phyloP scores from a whole-genome alignment of 2,888 invertebrate species.

The Diaperis boleti region DNA sequence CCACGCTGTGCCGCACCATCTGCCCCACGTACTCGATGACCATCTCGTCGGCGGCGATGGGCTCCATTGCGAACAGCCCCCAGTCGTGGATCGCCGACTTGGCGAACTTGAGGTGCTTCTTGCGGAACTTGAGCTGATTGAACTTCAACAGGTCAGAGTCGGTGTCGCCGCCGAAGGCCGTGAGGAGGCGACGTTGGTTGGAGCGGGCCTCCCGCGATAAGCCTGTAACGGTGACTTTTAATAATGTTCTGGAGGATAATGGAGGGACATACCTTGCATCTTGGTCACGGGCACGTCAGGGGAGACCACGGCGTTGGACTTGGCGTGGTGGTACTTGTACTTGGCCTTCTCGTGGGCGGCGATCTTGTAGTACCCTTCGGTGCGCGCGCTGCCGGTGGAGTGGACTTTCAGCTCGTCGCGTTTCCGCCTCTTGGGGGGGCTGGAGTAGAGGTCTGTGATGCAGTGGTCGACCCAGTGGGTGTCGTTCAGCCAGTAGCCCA shows the following conservation, averaged over 20 bases:
- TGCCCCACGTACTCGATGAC: constrained; percentile 99
- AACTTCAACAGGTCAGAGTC: constrained; percentile 95
- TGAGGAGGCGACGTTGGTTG: constrained; percentile 91
- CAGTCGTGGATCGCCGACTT: constrained; percentile 99
- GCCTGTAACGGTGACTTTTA: constrained; percentile 51
- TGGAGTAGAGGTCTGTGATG: constrained; percentile 78
- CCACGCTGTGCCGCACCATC: constrained; percentile 91
- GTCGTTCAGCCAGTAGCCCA: constrained; percentile 92
- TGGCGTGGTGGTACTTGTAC: constrained; percentile 84
- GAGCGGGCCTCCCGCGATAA: constrained; percentile 93
- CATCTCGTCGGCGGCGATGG: constrained; percentile 99
- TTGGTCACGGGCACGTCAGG: constrained; percentile 59
- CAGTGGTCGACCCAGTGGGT: constrained; percentile 98
- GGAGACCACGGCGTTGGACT: constrained; percentile 63
- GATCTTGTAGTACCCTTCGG: constrained; percentile 94
- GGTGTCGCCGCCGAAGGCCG: constrained; percentile 91
- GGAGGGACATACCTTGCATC: constrained; percentile 63
- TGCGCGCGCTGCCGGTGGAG: constrained; percentile 88
- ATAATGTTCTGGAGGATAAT: too few relatives aligned
- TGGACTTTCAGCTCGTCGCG: constrained; percentile 78
- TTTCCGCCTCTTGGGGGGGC: constrained; percentile 79
- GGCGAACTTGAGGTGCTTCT: constrained; percentile 97
- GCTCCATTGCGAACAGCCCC: constrained; percentile 98
- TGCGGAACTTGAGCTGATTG: constrained; percentile 98
- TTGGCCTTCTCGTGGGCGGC: constrained; percentile 89